phyloP scores from a whole-genome alignment of 2,888 invertebrate species.

The Stegophylla sp. region DNA sequence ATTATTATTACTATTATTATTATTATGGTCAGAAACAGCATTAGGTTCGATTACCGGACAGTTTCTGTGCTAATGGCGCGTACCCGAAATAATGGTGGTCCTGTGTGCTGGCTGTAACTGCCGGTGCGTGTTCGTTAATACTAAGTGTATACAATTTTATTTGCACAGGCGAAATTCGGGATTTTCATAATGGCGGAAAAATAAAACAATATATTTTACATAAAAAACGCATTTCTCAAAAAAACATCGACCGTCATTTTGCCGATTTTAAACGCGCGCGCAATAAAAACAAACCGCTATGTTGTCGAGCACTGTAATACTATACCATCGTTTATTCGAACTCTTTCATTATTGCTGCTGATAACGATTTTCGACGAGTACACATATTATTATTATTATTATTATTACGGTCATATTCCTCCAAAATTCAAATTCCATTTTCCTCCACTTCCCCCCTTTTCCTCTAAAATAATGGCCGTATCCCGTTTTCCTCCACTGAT shows the following conservation, averaged over 20 bases:
- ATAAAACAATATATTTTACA: background rate
- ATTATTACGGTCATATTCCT: too few species aligned
- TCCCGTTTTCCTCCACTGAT: too few species aligned
- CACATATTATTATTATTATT: background rate
- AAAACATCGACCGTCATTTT: background rate
- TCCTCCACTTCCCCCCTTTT: background rate
- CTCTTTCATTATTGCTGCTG: too few species aligned
- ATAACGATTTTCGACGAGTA: too few species aligned
- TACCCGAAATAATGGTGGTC: constrained; percentile 41
- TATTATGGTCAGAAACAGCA: constrained; percentile 53
- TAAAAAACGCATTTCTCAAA: background rate
- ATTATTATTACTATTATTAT: constrained; percentile 57
- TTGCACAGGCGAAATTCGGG: background rate
- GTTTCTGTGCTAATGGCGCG: constrained; percentile 51
- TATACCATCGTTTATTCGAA: too few species aligned
- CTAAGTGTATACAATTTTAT: background rate
- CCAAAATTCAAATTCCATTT: too few species aligned
- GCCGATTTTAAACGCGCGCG: background rate
- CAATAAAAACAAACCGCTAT: too few species aligned
- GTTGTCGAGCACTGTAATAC: too few species aligned
- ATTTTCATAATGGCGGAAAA: constrained; percentile 1
- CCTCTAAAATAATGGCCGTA: background rate
- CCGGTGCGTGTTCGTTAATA: constrained; percentile 44
- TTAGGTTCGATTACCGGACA: constrained; percentile 57
- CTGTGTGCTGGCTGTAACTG: constrained; percentile 20